Base-by-base conservation (phyloP, 2,797 vertebrate species). In the Meriones psammophilus region DNA sequence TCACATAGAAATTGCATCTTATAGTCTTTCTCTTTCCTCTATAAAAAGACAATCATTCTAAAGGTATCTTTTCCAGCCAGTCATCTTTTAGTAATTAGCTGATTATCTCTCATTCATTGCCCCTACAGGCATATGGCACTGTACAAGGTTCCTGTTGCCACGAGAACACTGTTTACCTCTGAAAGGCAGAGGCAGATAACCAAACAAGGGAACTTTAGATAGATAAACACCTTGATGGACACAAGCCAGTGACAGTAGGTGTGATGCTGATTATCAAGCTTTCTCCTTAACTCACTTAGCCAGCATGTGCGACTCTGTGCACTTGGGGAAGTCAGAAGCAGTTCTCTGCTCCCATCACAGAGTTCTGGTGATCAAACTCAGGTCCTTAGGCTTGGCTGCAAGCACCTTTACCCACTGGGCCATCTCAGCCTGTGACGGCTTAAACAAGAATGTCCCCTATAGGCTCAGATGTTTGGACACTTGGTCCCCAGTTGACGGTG, bases 31-130 rank as follows among this genome's bases (percentile, higher is more conserved):
- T 87, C 66, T 60, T 90, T 88, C 89, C 66, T 90, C 83, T 36
- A 84, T 76, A 88, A 89, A 85, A 92, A 81, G 68, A 90, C 60
- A 58, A 91, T 8, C 36, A 88, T 88, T 80, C 13, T 88, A 76
- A 69, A 85, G 93, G 33, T 87, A 81, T 71, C 28, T 68, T 93
- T 93, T 90, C 58, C 5, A 83, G 79, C 69, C 64, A 77, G 66
- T 77, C 76, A 36, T 58, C 56, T 81, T 77, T 94, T 50, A 81
- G 81, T 28, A 91, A 80, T 46, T 78, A 94, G 60, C 36, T 87
- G 50, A 89, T 58, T 9, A 77, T 89, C 74, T 91, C 71, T 76
- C 30, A 36, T 28, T 33, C 78, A 69, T 2, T 78, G 58, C 54
- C 86, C 42, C 42, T 74, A 74, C 66, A 78, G 42, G 64, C 3